Evolutionary conservation across 1,140 invertebrate genomes (phyloP).

Genomic region (Cydia fagiglandana): DNA sequence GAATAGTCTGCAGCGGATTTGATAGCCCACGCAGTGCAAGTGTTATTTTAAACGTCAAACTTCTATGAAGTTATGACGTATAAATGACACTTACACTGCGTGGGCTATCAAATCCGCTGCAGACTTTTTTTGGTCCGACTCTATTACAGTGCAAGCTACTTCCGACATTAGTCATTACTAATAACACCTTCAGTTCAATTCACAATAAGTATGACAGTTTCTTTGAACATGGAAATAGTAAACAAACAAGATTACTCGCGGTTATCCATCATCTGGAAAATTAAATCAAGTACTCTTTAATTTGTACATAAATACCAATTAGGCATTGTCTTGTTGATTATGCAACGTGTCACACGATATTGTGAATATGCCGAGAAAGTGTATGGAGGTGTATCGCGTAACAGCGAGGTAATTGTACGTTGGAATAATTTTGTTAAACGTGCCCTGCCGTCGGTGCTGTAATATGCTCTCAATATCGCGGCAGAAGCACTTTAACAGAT

Average conservation of each 20-base stretch:
- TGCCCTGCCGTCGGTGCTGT: conserved; percentile 31
- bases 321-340: conserved; percentile 48
- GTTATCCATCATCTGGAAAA: not conserved
- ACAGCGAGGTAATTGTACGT: conserved; percentile 42
- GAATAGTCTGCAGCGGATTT: too few species aligned
- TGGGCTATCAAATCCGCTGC: too few species aligned
- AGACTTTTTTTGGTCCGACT: too few species aligned
- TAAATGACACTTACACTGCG: too few species aligned
- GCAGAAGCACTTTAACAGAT: conserved; percentile 24
- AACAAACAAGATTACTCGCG: not conserved
- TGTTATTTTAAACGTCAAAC: too few species aligned
- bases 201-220: not conserved
- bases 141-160: not conserved
- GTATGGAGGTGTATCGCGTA: conserved; percentile 36
- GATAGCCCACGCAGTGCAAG: too few species aligned
- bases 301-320: conserved; percentile 12
- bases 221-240: too few species aligned
- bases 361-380: conserved; percentile 49
- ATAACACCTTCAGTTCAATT: not conserved
- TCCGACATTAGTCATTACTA: not conserved
- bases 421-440: conserved; percentile 41
- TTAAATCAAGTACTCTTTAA: not conserved
- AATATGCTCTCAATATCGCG: conserved; percentile 22
- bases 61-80: too few species aligned
- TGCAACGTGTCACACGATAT: conserved; percentile 50